Evolutionary conservation across 2,888 invertebrate genomes (phyloP), one percentile per base, ranked within the genome.

Genomic region (Catocala sponsa): DNA sequence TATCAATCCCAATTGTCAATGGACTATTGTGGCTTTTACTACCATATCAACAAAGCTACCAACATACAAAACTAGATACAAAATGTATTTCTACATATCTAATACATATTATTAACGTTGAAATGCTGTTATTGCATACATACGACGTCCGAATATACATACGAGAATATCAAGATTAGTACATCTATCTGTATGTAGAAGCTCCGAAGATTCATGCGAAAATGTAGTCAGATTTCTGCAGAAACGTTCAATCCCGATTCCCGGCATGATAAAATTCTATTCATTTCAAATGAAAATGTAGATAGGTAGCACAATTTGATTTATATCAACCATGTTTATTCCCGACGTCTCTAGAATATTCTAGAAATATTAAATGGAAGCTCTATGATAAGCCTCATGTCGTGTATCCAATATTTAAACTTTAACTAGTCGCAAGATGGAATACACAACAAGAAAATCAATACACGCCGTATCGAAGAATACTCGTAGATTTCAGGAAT

Each of bases 121-220:
- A 38, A 38, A 38, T 38, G 35, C 35, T 9, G 9, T 5, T 38
- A 38, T 6, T 9, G 6, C 35, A 38, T 7, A 9, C 35, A 9
- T 25, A 25, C 2, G 2, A 2, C 25, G 25, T 25, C 4, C 1
- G 25, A 25, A 25, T 25, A 25, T 25, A 25, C 25, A 25, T 25
- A 38, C 35, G 9, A 0, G 9, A 2, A 38, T 38, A 74, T 59
- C 60, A 63, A 76, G 70, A 69, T 72, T 57, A 63, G 48, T 59
- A 15, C 11, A 38, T 38, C 9, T 38, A 9, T 7, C 6, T 38
- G 9, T 47, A 55, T 55, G 11, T 25, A 12, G 6, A 5, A 12
- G 35, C 44, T 33, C 7, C n/a, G 35, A 25, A 51, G 46, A 51
- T 44, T 44, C 35, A 50, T 38, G 10, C 6, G 7, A 32, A 53